Conservation (phyloP, 2,888 invertebrate species). For the Philereme transversata region DNA sequence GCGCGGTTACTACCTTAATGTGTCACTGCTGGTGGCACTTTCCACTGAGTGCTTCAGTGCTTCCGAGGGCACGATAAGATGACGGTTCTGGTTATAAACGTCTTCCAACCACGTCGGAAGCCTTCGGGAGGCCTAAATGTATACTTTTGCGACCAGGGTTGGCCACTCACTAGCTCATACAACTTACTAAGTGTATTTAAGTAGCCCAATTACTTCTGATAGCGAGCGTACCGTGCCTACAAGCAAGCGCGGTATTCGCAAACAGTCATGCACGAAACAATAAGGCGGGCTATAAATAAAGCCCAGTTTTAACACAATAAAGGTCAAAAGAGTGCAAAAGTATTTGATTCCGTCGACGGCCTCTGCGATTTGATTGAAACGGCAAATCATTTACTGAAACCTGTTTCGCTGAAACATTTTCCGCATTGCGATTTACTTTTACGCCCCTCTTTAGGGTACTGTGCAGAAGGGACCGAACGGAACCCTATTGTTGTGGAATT, state of each 20-base stretch:
- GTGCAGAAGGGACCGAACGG: slow-evolving; percentile 20
- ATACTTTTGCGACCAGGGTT: no score
- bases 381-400: slow-evolving; percentile 48
- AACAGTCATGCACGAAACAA: slow-evolving; percentile 37
- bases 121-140: no score
- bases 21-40: no score
- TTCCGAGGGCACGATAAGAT: no score
- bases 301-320: slow-evolving; percentile 34
- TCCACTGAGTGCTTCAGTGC: no score
- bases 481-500: slow-evolving; percentile 33
- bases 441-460: slow-evolving; percentile 45
- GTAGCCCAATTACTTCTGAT: not conserved
- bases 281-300: slow-evolving; percentile 35
- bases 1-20: no score
- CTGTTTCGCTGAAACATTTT: slow-evolving; percentile 45
- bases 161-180: no score
- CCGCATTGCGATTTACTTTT: slow-evolving; percentile 47
- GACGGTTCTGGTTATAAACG: no score
- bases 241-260: slow-evolving; percentile 24
- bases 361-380: slow-evolving; percentile 51
- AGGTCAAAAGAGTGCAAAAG: slow-evolving; percentile 17
- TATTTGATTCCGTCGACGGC: slow-evolving; percentile 36
- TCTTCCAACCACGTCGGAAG: no score
- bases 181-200: no score
- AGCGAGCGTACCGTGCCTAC: slow-evolving; percentile 17